phyloP scores from a whole-genome alignment of 2,113 vertebrate genomes.

The Alouatta palliata region DNA sequence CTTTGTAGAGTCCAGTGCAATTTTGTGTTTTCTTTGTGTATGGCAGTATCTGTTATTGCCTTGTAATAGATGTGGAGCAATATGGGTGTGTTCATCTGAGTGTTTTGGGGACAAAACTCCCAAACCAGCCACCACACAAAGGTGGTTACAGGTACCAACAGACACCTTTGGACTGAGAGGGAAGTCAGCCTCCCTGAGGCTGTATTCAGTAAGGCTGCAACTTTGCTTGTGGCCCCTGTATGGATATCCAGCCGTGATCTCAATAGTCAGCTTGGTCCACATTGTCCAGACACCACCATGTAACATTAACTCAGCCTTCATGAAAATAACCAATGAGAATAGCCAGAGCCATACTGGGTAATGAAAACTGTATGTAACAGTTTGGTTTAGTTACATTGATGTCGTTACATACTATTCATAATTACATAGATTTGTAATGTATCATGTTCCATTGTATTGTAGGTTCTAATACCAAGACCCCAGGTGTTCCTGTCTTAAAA shows the following conservation, averaged over 20 bases:
- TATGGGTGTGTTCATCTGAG: background rate
- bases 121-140: background rate
- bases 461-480: background rate
- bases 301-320: background rate
- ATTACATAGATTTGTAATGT: background rate
- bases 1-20: background rate
- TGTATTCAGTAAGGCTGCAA: accelerated
- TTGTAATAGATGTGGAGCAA: background rate
- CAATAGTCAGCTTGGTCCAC: background rate
- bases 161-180: too few relatives aligned
- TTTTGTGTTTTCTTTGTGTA: background rate
- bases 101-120: too few relatives aligned
- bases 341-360: background rate
- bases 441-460: background rate
- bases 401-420: background rate
- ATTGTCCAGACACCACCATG: background rate
- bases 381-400: background rate
- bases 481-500: background rate
- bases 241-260: background rate
- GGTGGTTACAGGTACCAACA: background rate
- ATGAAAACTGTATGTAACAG: background rate
- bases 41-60: background rate
- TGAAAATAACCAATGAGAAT: background rate
- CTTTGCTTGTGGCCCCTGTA: background rate
- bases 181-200: background rate